phyloP scores from a whole-genome alignment of 2,113 vertebrate species.

The Danio rerio region GRCz12tu NC_133189.1:39430001-39430500 shows the following conservation, averaged over 20 bases:
- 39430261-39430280: constrained; percentile 73
- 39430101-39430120: constrained; percentile 29
- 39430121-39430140: constrained; percentile 15
- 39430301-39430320: constrained; percentile 50
- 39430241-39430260: constrained; percentile 79
- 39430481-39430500: neutral
- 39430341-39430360: constrained; percentile 9
- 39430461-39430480: neutral
- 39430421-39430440: no score
- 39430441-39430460: no score
- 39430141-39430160: constrained; percentile 49
- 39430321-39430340: constrained; percentile 9
- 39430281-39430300: constrained; percentile 64
- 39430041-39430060: constrained; percentile 58
- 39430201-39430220: constrained; percentile 74
- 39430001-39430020: constrained; percentile 67
- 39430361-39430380: neutral
- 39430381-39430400: neutral
- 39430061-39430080: constrained; percentile 31
- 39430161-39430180: constrained; percentile 58
- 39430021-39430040: constrained; percentile 50
- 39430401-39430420: no score
- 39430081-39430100: constrained; percentile 17
- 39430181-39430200: constrained; percentile 64
- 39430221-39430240: constrained; percentile 80